Evolutionary conservation across 2,888 invertebrate genomes (phyloP), one percentile per base, ranked within the genome.

Genomic region (Ophion costatus): DNA sequence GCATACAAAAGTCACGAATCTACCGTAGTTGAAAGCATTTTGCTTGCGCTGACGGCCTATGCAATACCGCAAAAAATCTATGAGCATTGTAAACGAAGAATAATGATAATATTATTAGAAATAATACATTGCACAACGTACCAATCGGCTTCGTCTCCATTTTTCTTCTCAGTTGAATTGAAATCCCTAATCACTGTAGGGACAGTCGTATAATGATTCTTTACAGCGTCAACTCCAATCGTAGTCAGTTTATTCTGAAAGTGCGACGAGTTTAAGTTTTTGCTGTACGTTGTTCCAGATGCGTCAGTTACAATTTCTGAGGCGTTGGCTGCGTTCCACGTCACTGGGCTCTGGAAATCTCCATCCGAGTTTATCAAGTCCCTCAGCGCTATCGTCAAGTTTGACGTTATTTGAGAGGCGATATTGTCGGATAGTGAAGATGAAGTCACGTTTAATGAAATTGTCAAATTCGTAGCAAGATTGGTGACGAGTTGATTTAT

Each of bases 401-500:
- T 89, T 20, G 89, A 59, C 22, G 59, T 59, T 20, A 59, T 20
- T 20, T 22, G 59, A 59, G n/a, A 59, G 14, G 90, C 91, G 22
- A 92, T 89, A 70, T 88, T 89, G 24, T 89, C 89, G 17, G 84
- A 22, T 33, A 80, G 59, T 5, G 91, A 51, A 1, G 83, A 76
- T 7, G 86, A 77, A 1, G 91, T 90, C 2, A 87, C 56, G 71
- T 91, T 92, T 7, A 87, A 77, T 5, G 88, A 86, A 11, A 86
- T 86, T 24, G 86, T 63, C 3, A 93, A 84, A 74, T 88, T 89
- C n/a, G 90, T 87, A 0, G 89, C 89, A 0, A 93, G 70, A 80
- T 89, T 90, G 59, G 88, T 89, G 0, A 88, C 89, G 5, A 88
- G 74, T 6, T 82, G 83, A 77, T 81, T 79, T 67, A 93, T 85